Base-by-base conservation (phyloP, 2,797 vertebrate species). In the Oceanodroma leucorhoa region DNA sequence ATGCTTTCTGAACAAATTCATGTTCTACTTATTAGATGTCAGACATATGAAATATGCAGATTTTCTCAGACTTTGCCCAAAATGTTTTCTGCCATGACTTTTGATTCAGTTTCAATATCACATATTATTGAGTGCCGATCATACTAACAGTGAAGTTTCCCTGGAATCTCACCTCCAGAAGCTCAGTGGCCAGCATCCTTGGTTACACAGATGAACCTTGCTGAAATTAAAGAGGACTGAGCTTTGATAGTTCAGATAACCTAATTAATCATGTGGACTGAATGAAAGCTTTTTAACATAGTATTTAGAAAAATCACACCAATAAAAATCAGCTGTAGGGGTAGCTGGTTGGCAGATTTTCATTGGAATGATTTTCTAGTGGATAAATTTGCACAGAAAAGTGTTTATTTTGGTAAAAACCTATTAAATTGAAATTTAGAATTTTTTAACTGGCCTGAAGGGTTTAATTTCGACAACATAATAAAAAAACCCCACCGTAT, bases 391-490 rank as follows among this genome's bases (percentile, higher is more conserved):
- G 26, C n/a, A 48, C 5, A 4, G 24, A 64, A 93, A 65, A 70
- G 2, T 1, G 62, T 86, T 71, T 66, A 9, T 87, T 87, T 67
- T 64, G 22, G 41, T 65, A 43, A 69, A 92, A 89, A 60, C 2
- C 5, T 46, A 75, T 78, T 67, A 43, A 43, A 69, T 30, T 40
- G 27, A 84, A 84, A 84, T 89, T 55, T 53, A 60, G 32, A 57
- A 15, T 26, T 58, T 83, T 81, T 76, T 29, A 61, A 76, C 50
- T 81, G 23, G 1, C 34, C 58, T 45, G 26, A 76, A 76, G 66
- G 6, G 3, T 73, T 95, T 72, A 24, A 76, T 94, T 95, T 89
- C 86, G 60, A 79, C 62, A 83, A 81, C 54, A 64, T 66, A 84
- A 77, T 87, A 53, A 58, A 57, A 83, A 66, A 15, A 0, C 0